Evolutionary conservation across 1,140 invertebrate species (phyloP).

Genomic region (Drosophila sulfurigaster): DNA sequence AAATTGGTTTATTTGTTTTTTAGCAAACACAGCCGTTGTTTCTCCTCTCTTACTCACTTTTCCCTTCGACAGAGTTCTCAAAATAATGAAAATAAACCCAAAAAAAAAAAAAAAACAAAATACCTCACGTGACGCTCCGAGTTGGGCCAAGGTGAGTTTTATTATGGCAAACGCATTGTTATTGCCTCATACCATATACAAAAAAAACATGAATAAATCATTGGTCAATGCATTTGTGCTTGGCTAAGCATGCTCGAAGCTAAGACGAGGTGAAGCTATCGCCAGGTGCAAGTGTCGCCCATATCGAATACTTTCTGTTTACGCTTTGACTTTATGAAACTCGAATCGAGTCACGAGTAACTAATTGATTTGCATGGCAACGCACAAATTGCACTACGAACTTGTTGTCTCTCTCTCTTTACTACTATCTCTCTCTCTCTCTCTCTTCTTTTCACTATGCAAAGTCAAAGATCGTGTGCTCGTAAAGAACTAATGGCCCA

Average conservation of each 20-base stretch:
- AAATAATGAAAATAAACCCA: neutral
- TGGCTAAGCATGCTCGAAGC: slow-evolving; percentile 37
- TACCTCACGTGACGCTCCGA: slow-evolving; percentile 51
- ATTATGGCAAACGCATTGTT: slow-evolving; percentile 38
- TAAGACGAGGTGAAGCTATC: neutral
- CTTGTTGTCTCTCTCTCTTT: neutral
- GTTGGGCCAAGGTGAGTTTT: slow-evolving; percentile 75
- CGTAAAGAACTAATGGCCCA: neutral
- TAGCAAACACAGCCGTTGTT: slow-evolving; percentile 1
- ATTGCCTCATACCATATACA: slow-evolving; percentile 5
- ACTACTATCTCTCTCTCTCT: neutral
- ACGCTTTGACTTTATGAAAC: slow-evolving; percentile 4
- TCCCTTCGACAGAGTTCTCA: neutral
- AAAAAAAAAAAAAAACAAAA: slow-evolving; percentile 17
- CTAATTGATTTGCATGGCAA: slow-evolving; percentile 77
- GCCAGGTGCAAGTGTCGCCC: slow-evolving; percentile 58
- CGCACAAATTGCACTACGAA: slow-evolving; percentile 58
- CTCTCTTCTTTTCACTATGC: neutral
- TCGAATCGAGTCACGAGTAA: slow-evolving; percentile 26
- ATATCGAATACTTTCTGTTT: slow-evolving; percentile 28
- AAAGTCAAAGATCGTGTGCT: slow-evolving; percentile 23
- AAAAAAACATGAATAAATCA: slow-evolving; percentile 2
- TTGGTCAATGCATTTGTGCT: slow-evolving; percentile 50
- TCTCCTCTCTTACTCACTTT: neutral
- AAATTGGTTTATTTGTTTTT: slow-evolving; percentile 22